Evolutionary conservation across 2,797 vertebrate genomes (phyloP), one percentile per base, ranked within the genome.

Genomic region (Columba guinea): DNA sequence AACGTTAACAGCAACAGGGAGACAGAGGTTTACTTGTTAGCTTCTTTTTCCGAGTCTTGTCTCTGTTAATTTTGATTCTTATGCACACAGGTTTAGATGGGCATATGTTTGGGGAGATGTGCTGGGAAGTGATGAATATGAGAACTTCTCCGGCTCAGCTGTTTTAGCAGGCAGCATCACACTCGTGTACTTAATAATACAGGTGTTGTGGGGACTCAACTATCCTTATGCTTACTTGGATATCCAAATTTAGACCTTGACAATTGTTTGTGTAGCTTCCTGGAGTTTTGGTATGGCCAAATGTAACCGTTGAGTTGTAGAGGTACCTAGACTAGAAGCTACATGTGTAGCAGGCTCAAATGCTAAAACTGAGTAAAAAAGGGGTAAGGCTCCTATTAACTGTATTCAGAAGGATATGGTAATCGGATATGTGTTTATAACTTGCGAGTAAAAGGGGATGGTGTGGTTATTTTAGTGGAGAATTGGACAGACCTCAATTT

Each of bases 211-310:
- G n/a, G 49, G 44, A 12, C 44, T 92, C 60, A 27, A 2, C 39
- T 62, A 35, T 21, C 63, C 27, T 48, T 87, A 60, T 17, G 46
- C 62, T 74, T 69, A 5, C 58, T 52, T 27, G 21, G 65, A 55
- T 26, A 95, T 79, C 63, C 79, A 94, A 71, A 84, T 95, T 52
- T 85, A 77, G 70, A 78, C 89, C 94, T 94, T 5, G 30, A 62
- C 63, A 81, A 13, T 39, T 1, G 6, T 79, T 90, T 78, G 21
- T 17, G 13, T 62, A 56, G 75, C 8, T 55, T 35, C 8, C 39
- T 70, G 60, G 44, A 28, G 11, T 28, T 89, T 77, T 74, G 46
- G 20, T 64, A 15, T 5, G 32, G 49, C 34, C 62, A 23, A 49
- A 30, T 4, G 52, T n/a, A 55, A 56, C 44, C 19, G 5, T 0